Percentiles rank a stretch among this genome's conserved stretches.
phyloP scores from a whole-genome alignment of 1,140 invertebrate species.

The Pomacea maculata region DNA sequence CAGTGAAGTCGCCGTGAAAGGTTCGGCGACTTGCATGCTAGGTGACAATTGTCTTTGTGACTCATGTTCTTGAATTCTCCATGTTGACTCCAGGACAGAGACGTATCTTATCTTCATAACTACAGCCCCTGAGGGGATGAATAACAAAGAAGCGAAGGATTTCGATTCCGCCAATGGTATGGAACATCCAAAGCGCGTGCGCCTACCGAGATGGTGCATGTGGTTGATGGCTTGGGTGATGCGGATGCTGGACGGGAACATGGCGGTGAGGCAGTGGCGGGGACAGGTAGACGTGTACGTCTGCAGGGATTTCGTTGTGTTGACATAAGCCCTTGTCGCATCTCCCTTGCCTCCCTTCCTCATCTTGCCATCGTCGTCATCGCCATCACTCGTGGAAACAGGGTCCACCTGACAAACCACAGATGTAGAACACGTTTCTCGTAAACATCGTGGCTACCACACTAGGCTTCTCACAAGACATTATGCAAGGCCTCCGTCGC shows the following conservation, averaged over 20 bases:
- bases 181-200: too few species aligned
- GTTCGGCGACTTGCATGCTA: too few species aligned
- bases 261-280: conserved; percentile 31
- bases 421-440: neutral
- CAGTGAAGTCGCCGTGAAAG: too few species aligned
- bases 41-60: too few species aligned
- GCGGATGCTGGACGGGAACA: conserved; percentile 32
- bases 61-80: too few species aligned
- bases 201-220: conserved; percentile 43
- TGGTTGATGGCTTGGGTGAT: conserved; percentile 32
- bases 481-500: neutral
- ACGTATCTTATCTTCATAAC: too few species aligned
- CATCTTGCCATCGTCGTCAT: neutral
- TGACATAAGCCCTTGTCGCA: neutral
- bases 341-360: neutral
- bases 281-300: conserved; percentile 24
- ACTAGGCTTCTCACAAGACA: too few species aligned
- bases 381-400: neutral
- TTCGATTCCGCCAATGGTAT: too few species aligned
- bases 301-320: neutral
- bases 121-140: too few species aligned
- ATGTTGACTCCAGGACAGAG: too few species aligned
- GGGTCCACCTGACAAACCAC: conserved; percentile 14
- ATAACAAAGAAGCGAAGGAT: too few species aligned
- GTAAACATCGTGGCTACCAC: too few species aligned